Conservation (phyloP, 2,113 vertebrate species). For the Zosterops pallidus region DNA sequence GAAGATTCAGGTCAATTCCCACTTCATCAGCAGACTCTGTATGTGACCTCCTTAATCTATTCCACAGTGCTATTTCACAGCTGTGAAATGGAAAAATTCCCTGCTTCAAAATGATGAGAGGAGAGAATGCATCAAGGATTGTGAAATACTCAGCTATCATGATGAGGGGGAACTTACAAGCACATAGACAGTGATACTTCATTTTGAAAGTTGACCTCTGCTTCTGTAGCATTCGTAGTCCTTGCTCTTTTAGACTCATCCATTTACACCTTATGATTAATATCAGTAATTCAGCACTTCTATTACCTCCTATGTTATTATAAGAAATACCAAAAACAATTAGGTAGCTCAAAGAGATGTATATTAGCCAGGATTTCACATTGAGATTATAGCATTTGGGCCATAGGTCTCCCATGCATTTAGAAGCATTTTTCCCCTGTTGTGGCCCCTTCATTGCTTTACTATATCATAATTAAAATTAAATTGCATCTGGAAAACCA, state of each 20-base stretch:
- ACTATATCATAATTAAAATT: constrained; percentile 40
- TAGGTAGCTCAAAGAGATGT: neutral
- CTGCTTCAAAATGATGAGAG: neutral
- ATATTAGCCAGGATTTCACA: neutral
- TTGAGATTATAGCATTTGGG: neutral
- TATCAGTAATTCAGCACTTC: constrained; percentile 9
- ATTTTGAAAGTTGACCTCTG: constrained; percentile 26
- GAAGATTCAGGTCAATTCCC: constrained; percentile 7
- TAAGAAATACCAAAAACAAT: neutral
- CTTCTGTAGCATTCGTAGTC: neutral
- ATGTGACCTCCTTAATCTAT: constrained; percentile 18
- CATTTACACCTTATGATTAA: constrained; percentile 43
- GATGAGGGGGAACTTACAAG: neutral
- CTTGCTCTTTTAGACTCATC: constrained; percentile 2
- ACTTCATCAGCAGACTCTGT: neutral
- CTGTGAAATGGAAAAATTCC: neutral
- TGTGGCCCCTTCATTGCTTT: constrained; percentile 10
- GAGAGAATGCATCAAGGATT: neutral
- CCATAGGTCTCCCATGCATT: neutral
- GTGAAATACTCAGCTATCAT: neutral
- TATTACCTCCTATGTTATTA: neutral
- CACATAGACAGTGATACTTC: neutral
- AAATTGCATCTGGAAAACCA: constrained; percentile 33
- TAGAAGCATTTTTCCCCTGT: constrained; percentile 15
- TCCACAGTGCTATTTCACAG: neutral